Conservation (phyloP, 2,797 vertebrate genomes). For the Zenarchopterus dispar region DNA sequence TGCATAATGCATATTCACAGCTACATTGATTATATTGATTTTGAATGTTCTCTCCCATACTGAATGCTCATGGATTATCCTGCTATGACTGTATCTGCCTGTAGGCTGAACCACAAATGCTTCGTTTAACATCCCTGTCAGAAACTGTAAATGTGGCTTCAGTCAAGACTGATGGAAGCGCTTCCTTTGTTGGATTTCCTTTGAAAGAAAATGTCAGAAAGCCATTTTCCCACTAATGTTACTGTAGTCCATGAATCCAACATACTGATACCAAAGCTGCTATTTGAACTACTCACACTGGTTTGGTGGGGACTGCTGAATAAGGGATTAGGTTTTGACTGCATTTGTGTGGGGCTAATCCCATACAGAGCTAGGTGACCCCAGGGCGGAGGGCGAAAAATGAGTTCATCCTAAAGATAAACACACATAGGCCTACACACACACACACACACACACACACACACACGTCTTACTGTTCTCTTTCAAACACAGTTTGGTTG, state of each 20-base stretch:
- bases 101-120: slow-evolving; percentile 7
- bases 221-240: slow-evolving; percentile 33
- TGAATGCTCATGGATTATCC: slow-evolving; percentile 4
- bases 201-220: slow-evolving; percentile 30
- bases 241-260: slow-evolving; percentile 33
- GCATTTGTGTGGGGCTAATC: slow-evolving; percentile 62
- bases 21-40: slow-evolving; percentile 32
- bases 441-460: slow-evolving; percentile 4
- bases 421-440: slow-evolving; percentile 30
- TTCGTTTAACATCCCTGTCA: slow-evolving; percentile 3
- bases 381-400: slow-evolving; percentile 50
- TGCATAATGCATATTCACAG: slow-evolving; percentile 26
- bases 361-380: slow-evolving; percentile 64
- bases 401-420: slow-evolving; percentile 69
- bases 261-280: slow-evolving; percentile 40
- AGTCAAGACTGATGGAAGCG: slow-evolving; percentile 36
- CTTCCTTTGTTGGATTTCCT: slow-evolving; percentile 18
- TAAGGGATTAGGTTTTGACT: slow-evolving; percentile 57
- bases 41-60: slow-evolving; percentile 9
- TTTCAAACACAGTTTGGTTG: slow-evolving; percentile 56
- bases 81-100: slow-evolving; percentile 3
- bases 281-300: slow-evolving; percentile 38
- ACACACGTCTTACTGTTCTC: slow-evolving; percentile 15
- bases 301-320: slow-evolving; percentile 42
- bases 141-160: slow-evolving; percentile 20